phyloP scores from a whole-genome alignment of 1,140 invertebrate species.

The Plectus sambesii region DNA sequence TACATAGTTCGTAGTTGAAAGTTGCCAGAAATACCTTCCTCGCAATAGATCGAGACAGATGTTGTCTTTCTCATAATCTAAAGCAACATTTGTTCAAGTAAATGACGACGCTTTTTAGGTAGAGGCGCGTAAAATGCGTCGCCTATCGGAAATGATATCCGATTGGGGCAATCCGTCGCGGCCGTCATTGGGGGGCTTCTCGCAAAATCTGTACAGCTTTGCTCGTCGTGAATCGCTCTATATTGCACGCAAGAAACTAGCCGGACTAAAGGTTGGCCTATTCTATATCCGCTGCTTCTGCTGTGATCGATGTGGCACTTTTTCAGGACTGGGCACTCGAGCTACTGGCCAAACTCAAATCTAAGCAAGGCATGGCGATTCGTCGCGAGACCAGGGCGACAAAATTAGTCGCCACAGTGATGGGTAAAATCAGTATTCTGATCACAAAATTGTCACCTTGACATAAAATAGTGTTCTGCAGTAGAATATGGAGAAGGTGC shows the following conservation, averaged over 20 bases:
- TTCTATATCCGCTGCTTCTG: too few species aligned
- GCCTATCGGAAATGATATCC: constrained; percentile 42
- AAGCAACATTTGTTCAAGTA: too few species aligned
- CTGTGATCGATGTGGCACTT: too few species aligned
- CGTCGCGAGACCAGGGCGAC: constrained; percentile 40
- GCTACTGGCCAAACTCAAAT: constrained; percentile 44
- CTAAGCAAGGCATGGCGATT: constrained; percentile 45
- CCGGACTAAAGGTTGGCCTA: constrained; percentile 43
- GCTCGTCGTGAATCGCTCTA: constrained; percentile 41
- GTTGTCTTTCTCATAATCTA: constrained; percentile 18
- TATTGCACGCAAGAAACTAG: constrained; percentile 43
- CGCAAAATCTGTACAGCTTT: constrained; percentile 42
- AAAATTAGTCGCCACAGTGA: constrained; percentile 43
- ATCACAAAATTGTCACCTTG: neutral
- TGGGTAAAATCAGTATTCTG: constrained; percentile 27
- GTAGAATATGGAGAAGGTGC: too few species aligned
- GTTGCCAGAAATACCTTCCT: too few species aligned
- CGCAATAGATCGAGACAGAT: too few species aligned
- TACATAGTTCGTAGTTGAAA: too few species aligned
- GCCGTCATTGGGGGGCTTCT: constrained; percentile 37
- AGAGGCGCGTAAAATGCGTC: constrained; percentile 32
- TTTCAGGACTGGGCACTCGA: constrained; percentile 41
- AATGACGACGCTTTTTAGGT: too few species aligned
- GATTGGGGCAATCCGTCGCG: constrained; percentile 42
- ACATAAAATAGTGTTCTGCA: too few species aligned